phyloP scores from a whole-genome alignment of 2,797 vertebrate species.

The Florisuga fusca region DNA sequence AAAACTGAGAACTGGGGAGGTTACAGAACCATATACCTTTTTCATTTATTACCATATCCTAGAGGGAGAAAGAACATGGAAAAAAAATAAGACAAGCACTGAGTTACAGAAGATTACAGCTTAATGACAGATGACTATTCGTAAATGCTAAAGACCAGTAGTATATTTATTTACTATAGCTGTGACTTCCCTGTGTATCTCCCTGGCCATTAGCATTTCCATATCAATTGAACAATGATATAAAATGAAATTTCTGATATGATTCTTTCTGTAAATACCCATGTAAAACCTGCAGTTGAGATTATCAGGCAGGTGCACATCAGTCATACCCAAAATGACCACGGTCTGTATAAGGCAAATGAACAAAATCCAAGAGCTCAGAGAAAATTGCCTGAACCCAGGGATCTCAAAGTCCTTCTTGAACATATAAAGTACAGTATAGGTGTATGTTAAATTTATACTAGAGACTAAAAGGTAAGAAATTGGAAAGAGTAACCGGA shows the following conservation, averaged over 20 bases:
- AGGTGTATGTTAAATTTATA: background rate
- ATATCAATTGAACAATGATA: background rate
- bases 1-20: background rate
- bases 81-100: background rate
- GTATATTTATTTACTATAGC: background rate
- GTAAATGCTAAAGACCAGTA: background rate
- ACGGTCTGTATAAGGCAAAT: background rate
- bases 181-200: background rate
- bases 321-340: background rate
- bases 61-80: background rate
- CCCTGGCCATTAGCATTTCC: background rate
- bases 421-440: background rate
- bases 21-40: background rate
- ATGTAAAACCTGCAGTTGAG: background rate
- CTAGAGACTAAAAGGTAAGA: background rate
- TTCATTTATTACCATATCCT: background rate
- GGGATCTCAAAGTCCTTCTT: background rate
- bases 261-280: conserved; percentile 33
- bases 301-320: background rate
- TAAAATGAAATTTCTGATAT: conserved; percentile 30
- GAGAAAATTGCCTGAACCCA: background rate
- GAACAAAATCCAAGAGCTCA: background rate
- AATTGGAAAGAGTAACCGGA: background rate
- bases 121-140: background rate
- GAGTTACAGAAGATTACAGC: background rate